Evolutionary conservation across 1,140 invertebrate species (phyloP).

Genomic region (Megalopta genalis): DNA sequence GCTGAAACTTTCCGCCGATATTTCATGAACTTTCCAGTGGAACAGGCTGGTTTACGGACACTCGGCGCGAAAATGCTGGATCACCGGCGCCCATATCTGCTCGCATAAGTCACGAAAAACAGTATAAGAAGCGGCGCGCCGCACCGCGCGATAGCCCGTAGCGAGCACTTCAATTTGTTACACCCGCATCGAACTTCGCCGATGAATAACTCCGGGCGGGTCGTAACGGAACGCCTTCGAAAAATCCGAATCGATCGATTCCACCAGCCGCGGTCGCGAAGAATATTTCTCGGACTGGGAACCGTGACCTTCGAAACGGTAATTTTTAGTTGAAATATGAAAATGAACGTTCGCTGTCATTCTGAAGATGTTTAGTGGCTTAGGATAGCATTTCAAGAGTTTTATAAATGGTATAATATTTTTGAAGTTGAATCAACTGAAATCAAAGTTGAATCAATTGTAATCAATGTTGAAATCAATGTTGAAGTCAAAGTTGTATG

Average conservation of each 20-base stretch:
- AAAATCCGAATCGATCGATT: slow-evolving; percentile 1
- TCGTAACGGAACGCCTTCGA: neutral
- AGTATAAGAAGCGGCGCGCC: slow-evolving; percentile 3
- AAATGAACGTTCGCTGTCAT: too few relatives aligned
- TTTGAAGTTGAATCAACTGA: too few relatives aligned
- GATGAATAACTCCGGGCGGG: slow-evolving; percentile 20
- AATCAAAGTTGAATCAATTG: too few relatives aligned
- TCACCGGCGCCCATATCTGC: slow-evolving; percentile 18
- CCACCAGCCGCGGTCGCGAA: neutral
- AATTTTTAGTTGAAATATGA: too few relatives aligned
- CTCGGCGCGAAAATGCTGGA: slow-evolving; percentile 35
- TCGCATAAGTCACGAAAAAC: slow-evolving; percentile 41
- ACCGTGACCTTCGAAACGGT: neutral
- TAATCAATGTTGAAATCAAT: too few relatives aligned
- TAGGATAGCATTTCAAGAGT: too few relatives aligned
- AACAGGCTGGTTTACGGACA: slow-evolving; percentile 31
- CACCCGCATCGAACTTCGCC: slow-evolving; percentile 19
- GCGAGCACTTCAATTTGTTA: slow-evolving; percentile 7
- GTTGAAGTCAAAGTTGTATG: too few relatives aligned
- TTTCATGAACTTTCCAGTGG: slow-evolving; percentile 26
- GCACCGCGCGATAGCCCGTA: slow-evolving; percentile 4
- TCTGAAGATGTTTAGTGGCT: too few relatives aligned
- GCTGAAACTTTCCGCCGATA: slow-evolving; percentile 15
- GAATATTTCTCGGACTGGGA: neutral
- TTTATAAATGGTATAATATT: too few relatives aligned